Base-by-base conservation (phyloP, 2,888 invertebrate species). In the Xestia rhomboidea region DNA sequence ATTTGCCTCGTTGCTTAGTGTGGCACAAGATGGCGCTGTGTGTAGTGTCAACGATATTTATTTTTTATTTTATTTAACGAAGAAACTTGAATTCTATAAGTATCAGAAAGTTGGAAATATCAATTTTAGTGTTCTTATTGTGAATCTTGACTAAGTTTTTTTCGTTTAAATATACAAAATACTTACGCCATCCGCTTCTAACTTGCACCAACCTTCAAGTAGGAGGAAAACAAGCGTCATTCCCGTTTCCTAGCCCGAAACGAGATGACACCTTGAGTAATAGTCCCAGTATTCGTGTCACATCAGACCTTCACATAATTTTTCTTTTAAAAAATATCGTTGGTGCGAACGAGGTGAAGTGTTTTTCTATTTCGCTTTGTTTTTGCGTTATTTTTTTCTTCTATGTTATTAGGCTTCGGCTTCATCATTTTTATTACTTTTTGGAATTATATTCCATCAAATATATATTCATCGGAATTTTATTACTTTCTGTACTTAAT, bases 241-340 rank as follows among this genome's bases (percentile, higher is more conserved):
- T 89, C 87, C 87, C 85, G 89, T 90, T 91, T 90, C 89, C 89
- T 90, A 84, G 79, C 87, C 91, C 89, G 88, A 92, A 92, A 92
- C 91, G 91, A 93, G 94, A 94, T 95, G 95, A 95, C 95, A 95
- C 92, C 91, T 94, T 95, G 95, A 95, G 93, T 94, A 95, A 95
- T 95, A 94, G 95, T 93, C 90, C 86, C 83, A 88, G 91, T 89
- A 93, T 93, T 94, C 92, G 90, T 91, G 93, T 94, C 93, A 91
- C 90, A 92, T 92, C 91, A 93, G 91, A 91, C 91, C 90, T 90
- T 87, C 90, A 90, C 88, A 92, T 91, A 93, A 95, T 95, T 94
- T 95, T 93, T 95, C 94, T 93, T 93, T 90, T 91, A 92, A 93
- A 77, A 83, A 92, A 93, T 93, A 92, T 92, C 87, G 89, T 86